Evolutionary conservation across 1,140 invertebrate genomes (phyloP), one percentile per base, ranked within the genome.

Genomic region (Zaprionus gabonicus): DNA sequence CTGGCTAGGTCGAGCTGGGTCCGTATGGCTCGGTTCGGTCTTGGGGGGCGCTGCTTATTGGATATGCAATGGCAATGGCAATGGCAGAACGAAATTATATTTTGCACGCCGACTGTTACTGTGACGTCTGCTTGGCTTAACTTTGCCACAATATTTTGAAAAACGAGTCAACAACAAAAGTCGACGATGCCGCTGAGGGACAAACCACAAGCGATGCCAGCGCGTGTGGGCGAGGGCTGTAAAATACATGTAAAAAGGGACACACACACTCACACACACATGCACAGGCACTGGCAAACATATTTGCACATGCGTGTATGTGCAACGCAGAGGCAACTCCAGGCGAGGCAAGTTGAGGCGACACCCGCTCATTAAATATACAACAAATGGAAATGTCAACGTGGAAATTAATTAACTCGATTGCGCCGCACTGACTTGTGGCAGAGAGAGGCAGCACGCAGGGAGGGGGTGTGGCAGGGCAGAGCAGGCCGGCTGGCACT

Each of bases 351-450:
- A 34, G 31, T 34, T 34, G 31, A 34, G 31, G 78, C 78, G 68
- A 72, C 73, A 76, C 71, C 72, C 84, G 67, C 86, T 90, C 86
- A 90, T 90, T 90, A 90, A 90, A 90, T 85, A 85, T 80, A 85
- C 76, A 90, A 71, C 68, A 57, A 81, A 90, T 77, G 79, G 79
- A 82, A 90, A 90, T 90, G 85, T 90, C 85, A 90, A 85, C 85
- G 85, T 90, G 81, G 66, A 90, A 90, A 90, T 90, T 90, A 90
- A 90, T 90, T 90, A 90, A 90, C 85, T 90, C 76, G 65, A 81
- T 81, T 78, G 79, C 71, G 68, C 76, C 49, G 80, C 70, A 70
- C 76, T 67, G 74, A 81, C 73, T 84, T 60, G 27, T 25, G 53
- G 53, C 20, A 53, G 62, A 1, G 64, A 44, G 36, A 55, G 44